A percentile compares a stretch with the other conserved stretches of the same genome.
These are phyloP conservation scores for Paelopatides confundens DNA, from an alignment of 53 echinoderm and acorn worm genomes.

Conservation along the genomic window DNA sequence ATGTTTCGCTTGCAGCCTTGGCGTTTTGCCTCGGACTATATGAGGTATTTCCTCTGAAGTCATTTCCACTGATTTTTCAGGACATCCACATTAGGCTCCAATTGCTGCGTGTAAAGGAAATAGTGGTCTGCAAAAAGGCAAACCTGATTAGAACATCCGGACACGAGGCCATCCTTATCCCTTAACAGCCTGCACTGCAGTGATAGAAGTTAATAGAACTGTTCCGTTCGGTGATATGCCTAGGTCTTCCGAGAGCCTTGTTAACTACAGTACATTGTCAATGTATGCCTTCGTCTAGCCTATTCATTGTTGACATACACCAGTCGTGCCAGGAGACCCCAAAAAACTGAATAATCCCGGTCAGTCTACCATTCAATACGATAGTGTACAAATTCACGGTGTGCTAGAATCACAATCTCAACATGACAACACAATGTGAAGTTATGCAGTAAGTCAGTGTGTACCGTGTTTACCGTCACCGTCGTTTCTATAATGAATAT, in stretches of 20 bases:
- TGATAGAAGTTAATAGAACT: background rate
- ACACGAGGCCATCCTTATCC: conserved; percentile 52
- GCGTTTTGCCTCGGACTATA: conserved; percentile 65
- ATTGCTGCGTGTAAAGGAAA: conserved; percentile 38
- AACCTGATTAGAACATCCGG: conserved; percentile 58
- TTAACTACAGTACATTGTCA: background rate
- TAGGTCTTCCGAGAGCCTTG: too few relatives aligned
- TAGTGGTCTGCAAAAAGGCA: conserved; percentile 48
- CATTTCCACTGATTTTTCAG: conserved; percentile 82
- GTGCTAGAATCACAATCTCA: background rate
- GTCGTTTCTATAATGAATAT: background rate
- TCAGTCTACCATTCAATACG: background rate
- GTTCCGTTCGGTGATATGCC: too few relatives aligned
- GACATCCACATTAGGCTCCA: conserved; percentile 58
- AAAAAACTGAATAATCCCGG: background rate
- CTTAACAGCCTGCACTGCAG: background rate
- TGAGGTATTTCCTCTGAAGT: conserved; percentile 80
- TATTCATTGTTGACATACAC: background rate
- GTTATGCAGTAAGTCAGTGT: background rate
- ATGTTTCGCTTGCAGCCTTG: conserved; percentile 54
- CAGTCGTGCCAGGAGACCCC: background rate
- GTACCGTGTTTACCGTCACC: background rate
- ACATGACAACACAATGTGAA: background rate
- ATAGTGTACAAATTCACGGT: background rate
- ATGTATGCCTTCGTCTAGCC: background rate